Evolutionary conservation across 2,797 vertebrate genomes (phyloP).

Genomic region (Microchirus variegatus): DNA sequence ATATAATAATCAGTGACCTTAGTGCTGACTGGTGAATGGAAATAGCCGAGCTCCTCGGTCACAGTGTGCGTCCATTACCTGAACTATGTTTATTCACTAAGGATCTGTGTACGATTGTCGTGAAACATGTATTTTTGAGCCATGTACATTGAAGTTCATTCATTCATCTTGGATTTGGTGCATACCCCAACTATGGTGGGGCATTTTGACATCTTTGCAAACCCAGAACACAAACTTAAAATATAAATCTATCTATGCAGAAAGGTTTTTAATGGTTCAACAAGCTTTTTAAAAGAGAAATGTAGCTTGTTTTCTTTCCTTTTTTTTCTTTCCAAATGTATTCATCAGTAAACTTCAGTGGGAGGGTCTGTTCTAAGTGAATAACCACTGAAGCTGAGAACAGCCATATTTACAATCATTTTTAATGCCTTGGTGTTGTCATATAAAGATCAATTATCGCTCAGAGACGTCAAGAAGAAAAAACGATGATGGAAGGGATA

Average conservation of each 20-base stretch:
- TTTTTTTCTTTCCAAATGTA: constrained; percentile 29
- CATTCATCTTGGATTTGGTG: background rate
- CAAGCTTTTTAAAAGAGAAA: constrained; percentile 63
- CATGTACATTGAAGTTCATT: background rate
- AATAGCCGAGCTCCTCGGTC: too few species aligned
- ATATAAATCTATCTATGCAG: constrained; percentile 77
- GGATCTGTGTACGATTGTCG: too few species aligned
- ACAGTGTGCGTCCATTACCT: background rate
- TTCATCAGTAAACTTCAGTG: constrained; percentile 26
- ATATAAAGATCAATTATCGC: too few species aligned
- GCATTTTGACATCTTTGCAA: constrained; percentile 27
- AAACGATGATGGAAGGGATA: too few species aligned
- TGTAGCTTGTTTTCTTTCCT: constrained; percentile 52
- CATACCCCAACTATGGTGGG: constrained; percentile 22
- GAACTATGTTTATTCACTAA: background rate
- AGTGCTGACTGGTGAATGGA: background rate
- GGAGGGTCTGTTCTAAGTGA: constrained; percentile 19
- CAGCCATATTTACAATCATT: background rate
- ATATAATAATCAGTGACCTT: background rate
- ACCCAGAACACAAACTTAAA: constrained; percentile 51
- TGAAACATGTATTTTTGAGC: too few species aligned
- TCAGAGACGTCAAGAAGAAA: too few species aligned
- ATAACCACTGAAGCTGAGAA: constrained; percentile 1
- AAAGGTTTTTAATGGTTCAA: constrained; percentile 59
- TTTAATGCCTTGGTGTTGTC: background rate